Percentiles rank a stretch among this genome's conserved stretches.
Conservation (phyloP, 1,140 invertebrate species). For the Ostrea denselamellosa region DNA sequence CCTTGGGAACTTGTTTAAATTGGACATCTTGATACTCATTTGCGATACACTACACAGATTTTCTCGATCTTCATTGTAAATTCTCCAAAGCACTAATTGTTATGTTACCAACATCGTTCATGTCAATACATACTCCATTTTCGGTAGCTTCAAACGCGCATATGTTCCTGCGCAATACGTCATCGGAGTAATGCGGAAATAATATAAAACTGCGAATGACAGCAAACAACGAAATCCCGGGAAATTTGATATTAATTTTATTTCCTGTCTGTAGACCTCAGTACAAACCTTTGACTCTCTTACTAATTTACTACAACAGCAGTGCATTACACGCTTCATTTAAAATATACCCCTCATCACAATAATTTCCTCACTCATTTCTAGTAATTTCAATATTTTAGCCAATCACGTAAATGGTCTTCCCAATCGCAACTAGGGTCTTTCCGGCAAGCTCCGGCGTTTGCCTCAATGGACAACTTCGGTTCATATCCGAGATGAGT, state of each 20-base stretch:
- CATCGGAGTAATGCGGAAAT: conserved; percentile 41
- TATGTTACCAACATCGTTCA: conserved; percentile 15
- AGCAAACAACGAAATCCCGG: neutral
- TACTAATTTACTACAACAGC: too few relatives aligned
- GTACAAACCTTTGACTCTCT: too few relatives aligned
- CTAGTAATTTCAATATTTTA: too few relatives aligned
- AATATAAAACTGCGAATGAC: conserved; percentile 12
- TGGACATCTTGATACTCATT: conserved; percentile 43
- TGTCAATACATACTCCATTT: conserved; percentile 49
- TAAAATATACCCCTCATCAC: too few relatives aligned
- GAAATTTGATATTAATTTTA: neutral
- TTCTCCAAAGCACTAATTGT: neutral
- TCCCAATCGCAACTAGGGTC: too few relatives aligned
- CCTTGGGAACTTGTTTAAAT: conserved; percentile 59
- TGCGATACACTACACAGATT: conserved; percentile 6
- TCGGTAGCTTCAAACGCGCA: conserved; percentile 48
- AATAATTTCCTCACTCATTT: too few relatives aligned
- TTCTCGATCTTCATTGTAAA: neutral
- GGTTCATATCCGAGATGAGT: too few relatives aligned
- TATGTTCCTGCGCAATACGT: conserved; percentile 45
- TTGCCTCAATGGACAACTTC: too few relatives aligned
- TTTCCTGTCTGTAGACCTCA: too few relatives aligned
- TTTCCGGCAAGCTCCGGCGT: too few relatives aligned
- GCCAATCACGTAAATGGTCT: too few relatives aligned
- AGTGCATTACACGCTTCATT: too few relatives aligned